Evolutionary conservation across 2,888 invertebrate genomes (phyloP), one percentile per base, ranked within the genome.

Genomic region (Rhagonycha fulva): DNA sequence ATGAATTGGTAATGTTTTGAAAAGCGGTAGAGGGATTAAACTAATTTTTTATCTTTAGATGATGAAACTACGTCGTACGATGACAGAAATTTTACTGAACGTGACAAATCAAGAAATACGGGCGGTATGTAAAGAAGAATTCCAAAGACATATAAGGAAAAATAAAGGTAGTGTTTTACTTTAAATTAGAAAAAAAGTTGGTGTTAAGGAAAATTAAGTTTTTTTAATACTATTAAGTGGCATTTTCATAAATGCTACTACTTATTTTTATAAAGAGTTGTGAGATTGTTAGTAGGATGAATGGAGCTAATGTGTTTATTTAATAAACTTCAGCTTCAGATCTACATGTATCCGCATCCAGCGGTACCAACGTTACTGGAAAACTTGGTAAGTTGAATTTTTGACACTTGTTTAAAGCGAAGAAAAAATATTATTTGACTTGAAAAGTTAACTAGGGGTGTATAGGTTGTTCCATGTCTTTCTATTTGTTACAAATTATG

Each of bases 51-150:
- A n/a, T n/a, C 19, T 87, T 75, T 88, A 96, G 96, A 97, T 98
- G 96, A 88, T 95, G 86, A 93, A 93, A 85, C 96, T 98, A 71
- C 93, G 98, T 78, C 92, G 94, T 79, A 94, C 95, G 82, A 91
- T 98, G 89, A 98, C 98, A 30, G 97, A 98, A 89, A 94, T 98
- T 84, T 92, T 99, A 78, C 91, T 98, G 83, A 96, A 97, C 88
- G 98, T 98, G 84, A 98, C 98, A 24, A 95, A 95, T 88, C 93
- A 94, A 88, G 96, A 97, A 91, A 95, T 98, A 86, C 90, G 92
- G 85, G 90, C 90, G 85, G 93, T 97, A 85, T 95, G 96, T 88
- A 92, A 93, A 88, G 97, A 97, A 90, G 95, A 96, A 87, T 91
- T 94, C 89, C 93, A 92, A 90, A 94, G 93, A 89, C 92, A 93